Percentiles rank a stretch among this genome's conserved stretches.
Conservation (phyloP, 2,113 vertebrate species). For the Nettapus auritus region DNA sequence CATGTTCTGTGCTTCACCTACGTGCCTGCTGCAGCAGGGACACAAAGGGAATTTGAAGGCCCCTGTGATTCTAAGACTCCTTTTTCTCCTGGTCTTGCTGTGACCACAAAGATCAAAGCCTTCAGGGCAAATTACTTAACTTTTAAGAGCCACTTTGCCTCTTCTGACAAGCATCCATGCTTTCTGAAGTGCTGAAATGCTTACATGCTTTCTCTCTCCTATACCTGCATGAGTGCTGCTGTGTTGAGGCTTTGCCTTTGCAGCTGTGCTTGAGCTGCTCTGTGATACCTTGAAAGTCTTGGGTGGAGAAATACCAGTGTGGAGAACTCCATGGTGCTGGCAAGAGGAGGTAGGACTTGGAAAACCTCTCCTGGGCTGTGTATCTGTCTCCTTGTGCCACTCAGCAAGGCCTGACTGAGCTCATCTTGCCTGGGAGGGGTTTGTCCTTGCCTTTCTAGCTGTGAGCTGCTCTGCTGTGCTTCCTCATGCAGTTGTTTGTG, state of each 20-base stretch:
- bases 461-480: not conserved
- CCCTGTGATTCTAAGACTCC: not conserved
- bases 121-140: not conserved
- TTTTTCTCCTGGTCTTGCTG: not conserved
- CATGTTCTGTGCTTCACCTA: fast-evolving
- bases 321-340: fast-evolving
- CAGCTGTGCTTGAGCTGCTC: not conserved
- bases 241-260: not conserved
- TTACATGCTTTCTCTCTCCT: not conserved
- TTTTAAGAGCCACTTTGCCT: not conserved
- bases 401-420: not conserved
- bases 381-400: not conserved
- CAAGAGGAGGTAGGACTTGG: not conserved
- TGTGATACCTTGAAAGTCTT: not conserved
- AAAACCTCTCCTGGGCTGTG: not conserved
- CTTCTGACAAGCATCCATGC: not conserved
- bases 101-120: not conserved
- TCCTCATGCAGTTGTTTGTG: not conserved
- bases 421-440: not conserved
- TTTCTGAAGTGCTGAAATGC: not conserved
- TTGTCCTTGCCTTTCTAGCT: not conserved
- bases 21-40: not conserved
- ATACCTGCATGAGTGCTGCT: not conserved
- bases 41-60: not conserved
- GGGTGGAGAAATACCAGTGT: not conserved